phyloP scores from a whole-genome alignment of 2,113 vertebrate species.

The Misgurnus mizolepis region DNA sequence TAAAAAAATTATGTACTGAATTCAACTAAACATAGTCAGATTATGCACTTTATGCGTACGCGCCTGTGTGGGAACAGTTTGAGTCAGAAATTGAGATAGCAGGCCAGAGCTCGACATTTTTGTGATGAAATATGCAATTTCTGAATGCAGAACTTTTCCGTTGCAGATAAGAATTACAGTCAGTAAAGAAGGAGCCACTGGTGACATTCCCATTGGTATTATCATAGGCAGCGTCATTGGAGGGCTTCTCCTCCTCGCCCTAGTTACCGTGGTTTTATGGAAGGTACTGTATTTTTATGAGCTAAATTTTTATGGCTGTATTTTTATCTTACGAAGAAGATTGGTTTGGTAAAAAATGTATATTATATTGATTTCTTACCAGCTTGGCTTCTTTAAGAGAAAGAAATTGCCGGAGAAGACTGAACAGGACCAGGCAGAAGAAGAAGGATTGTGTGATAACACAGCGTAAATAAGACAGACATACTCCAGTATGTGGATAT shows the following conservation, averaged over 20 bases:
- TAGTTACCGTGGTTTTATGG: constrained; percentile 74
- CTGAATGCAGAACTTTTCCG: not conserved
- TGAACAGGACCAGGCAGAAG: constrained; percentile 73
- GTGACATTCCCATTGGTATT: constrained; percentile 77
- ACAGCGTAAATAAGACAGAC: not conserved
- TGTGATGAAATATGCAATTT: too few species aligned
- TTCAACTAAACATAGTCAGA: too few species aligned
- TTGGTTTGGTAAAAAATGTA: not conserved
- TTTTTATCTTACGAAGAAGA: not conserved
- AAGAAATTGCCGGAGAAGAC: constrained; percentile 81
- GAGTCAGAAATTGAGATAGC: too few species aligned
- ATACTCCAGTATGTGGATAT: not conserved
- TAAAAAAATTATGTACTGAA: too few species aligned
- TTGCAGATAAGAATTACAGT: constrained; percentile 80
- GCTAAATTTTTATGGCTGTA: not conserved
- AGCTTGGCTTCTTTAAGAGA: constrained; percentile 89
- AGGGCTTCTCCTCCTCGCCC: constrained; percentile 78
- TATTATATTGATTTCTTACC: constrained; percentile 25
- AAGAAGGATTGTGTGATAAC: constrained; percentile 62
- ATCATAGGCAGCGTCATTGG: constrained; percentile 81
- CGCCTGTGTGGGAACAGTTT: too few species aligned
- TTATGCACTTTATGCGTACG: too few species aligned
- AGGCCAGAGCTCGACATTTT: too few species aligned
- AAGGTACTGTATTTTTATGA: constrained; percentile 71
- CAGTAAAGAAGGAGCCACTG: constrained; percentile 74